phyloP scores from a whole-genome alignment of 53 echinoderm and acorn worm species.

The Patiria pectinifera region DNA sequence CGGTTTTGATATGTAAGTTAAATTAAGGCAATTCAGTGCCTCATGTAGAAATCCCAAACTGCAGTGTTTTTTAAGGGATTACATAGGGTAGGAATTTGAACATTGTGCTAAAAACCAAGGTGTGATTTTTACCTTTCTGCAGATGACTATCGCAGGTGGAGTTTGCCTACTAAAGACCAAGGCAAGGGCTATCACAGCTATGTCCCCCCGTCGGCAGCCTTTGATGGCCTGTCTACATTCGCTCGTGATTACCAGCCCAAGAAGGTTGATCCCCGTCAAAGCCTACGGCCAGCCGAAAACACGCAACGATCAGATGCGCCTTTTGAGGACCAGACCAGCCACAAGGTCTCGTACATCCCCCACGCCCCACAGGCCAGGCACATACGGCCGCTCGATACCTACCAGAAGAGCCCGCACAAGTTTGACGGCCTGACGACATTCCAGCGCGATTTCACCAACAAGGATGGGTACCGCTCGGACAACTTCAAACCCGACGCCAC shows the following conservation, averaged over 20 bases:
- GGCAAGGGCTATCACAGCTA: constrained; percentile 77
- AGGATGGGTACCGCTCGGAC: constrained; percentile 71
- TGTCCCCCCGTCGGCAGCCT: constrained; percentile 85
- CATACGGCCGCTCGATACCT: constrained; percentile 69
- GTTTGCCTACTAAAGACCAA: constrained; percentile 77
- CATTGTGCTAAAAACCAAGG: background rate
- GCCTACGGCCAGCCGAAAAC: constrained; percentile 85
- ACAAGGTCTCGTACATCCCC: constrained; percentile 85
- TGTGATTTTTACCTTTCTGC: constrained; percentile 33
- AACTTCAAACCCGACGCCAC: constrained; percentile 90
- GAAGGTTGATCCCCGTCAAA: constrained; percentile 73
- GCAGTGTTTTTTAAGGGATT: background rate
- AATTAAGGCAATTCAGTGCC: too few species aligned
- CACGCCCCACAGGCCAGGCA: constrained; percentile 80
- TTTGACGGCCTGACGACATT: constrained; percentile 91
- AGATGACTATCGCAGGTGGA: constrained; percentile 99
- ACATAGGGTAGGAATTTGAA: background rate
- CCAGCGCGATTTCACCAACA: constrained; percentile 84
- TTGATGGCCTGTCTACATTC: constrained; percentile 93
- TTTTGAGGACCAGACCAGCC: constrained; percentile 91
- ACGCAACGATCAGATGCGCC: constrained; percentile 81
- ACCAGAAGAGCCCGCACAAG: constrained; percentile 83
- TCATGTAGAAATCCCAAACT: too few species aligned
- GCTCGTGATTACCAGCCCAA: constrained; percentile 92
- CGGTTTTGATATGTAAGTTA: too few species aligned